phyloP scores from a whole-genome alignment of 1,140 invertebrate species.

The Leguminivora glycinivorella region DNA sequence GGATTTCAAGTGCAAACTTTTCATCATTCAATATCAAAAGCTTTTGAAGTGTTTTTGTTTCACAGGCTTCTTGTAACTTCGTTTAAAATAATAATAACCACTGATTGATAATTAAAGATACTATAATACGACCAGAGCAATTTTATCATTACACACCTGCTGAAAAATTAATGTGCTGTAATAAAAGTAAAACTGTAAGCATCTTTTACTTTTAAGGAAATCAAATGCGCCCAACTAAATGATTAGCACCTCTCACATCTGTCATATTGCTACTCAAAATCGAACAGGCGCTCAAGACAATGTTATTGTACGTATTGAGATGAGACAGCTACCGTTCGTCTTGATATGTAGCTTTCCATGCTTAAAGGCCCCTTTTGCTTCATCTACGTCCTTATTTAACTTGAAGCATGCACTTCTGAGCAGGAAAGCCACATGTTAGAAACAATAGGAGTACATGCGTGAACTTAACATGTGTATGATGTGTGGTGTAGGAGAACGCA shows the following conservation, averaged over 20 bases:
- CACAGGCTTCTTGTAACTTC: not conserved
- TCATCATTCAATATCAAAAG: not conserved
- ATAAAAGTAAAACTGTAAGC: no score
- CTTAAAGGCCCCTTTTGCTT: no score
- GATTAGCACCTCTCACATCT: not conserved
- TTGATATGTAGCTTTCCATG: no score
- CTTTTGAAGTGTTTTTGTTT: not conserved
- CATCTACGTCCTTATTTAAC: no score
- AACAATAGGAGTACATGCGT: slow-evolving; percentile 1
- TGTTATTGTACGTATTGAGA: not conserved
- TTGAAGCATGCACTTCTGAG: no score
- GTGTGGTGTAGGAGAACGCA: not conserved
- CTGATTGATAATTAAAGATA: no score
- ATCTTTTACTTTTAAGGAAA: no score
- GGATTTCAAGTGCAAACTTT: not conserved
- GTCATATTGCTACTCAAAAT: not conserved
- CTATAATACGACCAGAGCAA: no score
- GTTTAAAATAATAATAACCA: no score
- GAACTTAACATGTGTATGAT: not conserved
- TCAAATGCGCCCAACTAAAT: not conserved
- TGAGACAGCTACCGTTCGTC: not conserved
- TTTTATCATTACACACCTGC: no score
- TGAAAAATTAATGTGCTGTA: no score
- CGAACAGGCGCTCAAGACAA: not conserved
- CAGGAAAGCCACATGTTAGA: no score